Percentiles rank a stretch among this genome's conserved stretches.
phyloP scores from a whole-genome alignment of 2,888 invertebrate genomes.

The Protophormia terraenovae region DNA sequence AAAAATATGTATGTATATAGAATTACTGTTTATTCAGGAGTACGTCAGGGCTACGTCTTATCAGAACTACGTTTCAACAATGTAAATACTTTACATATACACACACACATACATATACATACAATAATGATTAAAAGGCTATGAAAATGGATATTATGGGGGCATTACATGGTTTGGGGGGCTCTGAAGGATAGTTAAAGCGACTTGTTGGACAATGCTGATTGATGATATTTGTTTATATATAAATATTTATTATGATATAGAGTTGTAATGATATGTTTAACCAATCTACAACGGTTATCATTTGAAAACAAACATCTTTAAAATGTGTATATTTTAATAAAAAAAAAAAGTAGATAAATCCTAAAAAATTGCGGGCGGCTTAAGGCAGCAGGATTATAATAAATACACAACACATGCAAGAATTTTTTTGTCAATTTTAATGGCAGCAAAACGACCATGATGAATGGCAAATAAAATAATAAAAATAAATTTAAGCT shows the following conservation, averaged over 20 bases:
- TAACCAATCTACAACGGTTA: conserved; percentile 24
- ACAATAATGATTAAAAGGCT: conserved; percentile 38
- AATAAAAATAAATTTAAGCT: neutral
- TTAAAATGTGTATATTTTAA: no score
- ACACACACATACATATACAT: conserved; percentile 4
- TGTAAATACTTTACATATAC: conserved; percentile 37
- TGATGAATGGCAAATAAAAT: neutral
- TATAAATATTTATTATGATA: conserved; percentile 28
- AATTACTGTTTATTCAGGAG: conserved; percentile 50
- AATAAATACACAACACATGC: conserved; percentile 27
- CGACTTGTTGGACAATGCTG: conserved; percentile 51
- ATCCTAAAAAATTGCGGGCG: conserved; percentile 2
- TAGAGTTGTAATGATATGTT: conserved; percentile 37
- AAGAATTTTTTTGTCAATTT: neutral
- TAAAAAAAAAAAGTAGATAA: neutral
- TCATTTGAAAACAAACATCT: conserved; percentile 7
- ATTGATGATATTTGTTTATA: conserved; percentile 37
- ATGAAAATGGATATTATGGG: conserved; percentile 43
- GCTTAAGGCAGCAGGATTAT: neutral
- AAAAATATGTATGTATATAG: conserved; percentile 52
- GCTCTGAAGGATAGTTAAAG: conserved; percentile 54
- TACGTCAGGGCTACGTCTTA: conserved; percentile 62
- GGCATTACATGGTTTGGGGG: conserved; percentile 20
- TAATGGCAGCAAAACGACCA: neutral
- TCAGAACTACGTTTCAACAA: conserved; percentile 70